phyloP scores from a whole-genome alignment of 1,140 invertebrate genomes.

The Prorops nasuta region DNA sequence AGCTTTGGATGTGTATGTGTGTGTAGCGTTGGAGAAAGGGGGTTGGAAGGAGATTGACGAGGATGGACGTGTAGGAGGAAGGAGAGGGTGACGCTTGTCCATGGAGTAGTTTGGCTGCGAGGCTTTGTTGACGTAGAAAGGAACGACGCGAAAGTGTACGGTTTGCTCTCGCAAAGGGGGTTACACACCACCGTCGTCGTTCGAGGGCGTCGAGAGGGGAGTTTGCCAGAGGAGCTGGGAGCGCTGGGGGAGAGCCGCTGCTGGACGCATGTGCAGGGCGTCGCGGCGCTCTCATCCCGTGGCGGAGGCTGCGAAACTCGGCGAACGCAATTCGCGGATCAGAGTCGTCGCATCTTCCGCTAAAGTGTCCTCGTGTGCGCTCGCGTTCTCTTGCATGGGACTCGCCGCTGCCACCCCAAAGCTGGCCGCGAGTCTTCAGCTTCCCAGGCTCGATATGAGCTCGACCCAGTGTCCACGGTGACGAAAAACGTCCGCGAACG shows the following conservation, averaged over 20 bases:
- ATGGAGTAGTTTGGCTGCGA: constrained; percentile 24
- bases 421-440: constrained; percentile 26
- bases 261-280: constrained; percentile 55
- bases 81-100: constrained; percentile 5
- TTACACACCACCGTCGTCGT: constrained; percentile 13
- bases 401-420: constrained; percentile 26
- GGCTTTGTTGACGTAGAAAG: constrained; percentile 50
- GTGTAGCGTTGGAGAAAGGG: too few relatives aligned
- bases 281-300: constrained; percentile 52
- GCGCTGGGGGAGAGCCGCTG: constrained; percentile 18
- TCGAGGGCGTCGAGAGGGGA: constrained; percentile 16
- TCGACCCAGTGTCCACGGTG: too few relatives aligned
- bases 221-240: constrained; percentile 1
- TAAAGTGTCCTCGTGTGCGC: constrained; percentile 28
- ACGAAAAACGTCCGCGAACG: constrained; percentile 1
- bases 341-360: constrained; percentile 54
- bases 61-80: too few relatives aligned
- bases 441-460: too few relatives aligned
- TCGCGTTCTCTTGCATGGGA: constrained; percentile 30
- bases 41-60: too few relatives aligned
- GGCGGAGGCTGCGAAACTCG: constrained; percentile 51
- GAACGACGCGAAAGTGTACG: constrained; percentile 41
- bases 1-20: too few relatives aligned
- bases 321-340: constrained; percentile 52
- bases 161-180: constrained; percentile 23